Evolutionary conservation across 2,888 invertebrate genomes (phyloP).

Genomic region (Periphyllus acericola): DNA sequence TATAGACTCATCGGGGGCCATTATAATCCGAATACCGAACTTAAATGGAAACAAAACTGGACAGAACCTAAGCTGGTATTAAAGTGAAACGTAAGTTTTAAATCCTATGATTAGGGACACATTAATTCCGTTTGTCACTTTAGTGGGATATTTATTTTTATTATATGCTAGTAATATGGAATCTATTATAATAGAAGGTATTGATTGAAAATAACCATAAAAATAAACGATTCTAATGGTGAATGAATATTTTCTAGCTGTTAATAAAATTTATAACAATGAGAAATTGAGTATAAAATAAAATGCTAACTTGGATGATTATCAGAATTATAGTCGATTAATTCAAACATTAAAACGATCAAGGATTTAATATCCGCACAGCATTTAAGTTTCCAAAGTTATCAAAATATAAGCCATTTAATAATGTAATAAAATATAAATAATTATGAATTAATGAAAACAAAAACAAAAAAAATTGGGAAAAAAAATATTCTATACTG

Average conservation of each 20-base stretch:
- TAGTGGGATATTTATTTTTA: slow-evolving; percentile 43
- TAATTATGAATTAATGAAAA: background rate
- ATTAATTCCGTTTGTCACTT: slow-evolving; percentile 47
- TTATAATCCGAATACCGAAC: slow-evolving; percentile 55
- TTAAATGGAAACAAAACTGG: slow-evolving; percentile 59
- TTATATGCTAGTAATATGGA: slow-evolving; percentile 11
- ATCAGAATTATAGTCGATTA: too few relatives aligned
- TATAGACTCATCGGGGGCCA: slow-evolving; percentile 20
- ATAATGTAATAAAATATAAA: background rate
- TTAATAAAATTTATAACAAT: too few relatives aligned
- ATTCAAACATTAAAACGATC: too few relatives aligned
- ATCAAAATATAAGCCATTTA: background rate
- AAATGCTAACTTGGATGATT: too few relatives aligned
- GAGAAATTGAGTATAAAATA: too few relatives aligned
- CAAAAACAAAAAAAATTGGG: too few relatives aligned
- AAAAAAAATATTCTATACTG: background rate
- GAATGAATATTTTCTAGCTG: too few relatives aligned
- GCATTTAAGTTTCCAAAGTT: background rate
- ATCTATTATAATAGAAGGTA: background rate
- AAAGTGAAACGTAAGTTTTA: slow-evolving; percentile 58
- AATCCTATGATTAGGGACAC: slow-evolving; percentile 44
- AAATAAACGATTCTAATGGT: background rate
- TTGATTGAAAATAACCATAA: background rate
- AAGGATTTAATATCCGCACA: too few relatives aligned
- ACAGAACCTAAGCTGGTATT: slow-evolving; percentile 58